A percentile compares a stretch with the other conserved stretches of the same genome.
phyloP scores from a whole-genome alignment of 2,888 invertebrate species.

The Rhagonycha fulva region DNA sequence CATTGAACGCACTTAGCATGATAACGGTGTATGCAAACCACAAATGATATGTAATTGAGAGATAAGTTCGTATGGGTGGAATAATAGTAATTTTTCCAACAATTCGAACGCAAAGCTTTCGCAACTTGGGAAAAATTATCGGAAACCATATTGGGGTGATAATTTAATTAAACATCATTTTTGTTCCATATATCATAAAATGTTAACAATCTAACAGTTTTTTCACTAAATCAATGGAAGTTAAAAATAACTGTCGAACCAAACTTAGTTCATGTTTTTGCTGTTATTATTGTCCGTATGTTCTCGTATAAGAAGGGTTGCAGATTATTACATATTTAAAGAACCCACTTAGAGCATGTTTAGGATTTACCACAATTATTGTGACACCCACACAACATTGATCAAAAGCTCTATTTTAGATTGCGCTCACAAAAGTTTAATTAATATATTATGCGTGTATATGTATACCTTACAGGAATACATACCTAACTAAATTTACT shows the following conservation, averaged over 20 bases:
- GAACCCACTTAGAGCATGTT: neutral
- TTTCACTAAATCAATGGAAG: neutral
- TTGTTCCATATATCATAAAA: neutral
- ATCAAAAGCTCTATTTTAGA: neutral
- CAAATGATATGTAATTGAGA: conserved; percentile 25
- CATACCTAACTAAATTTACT: no score
- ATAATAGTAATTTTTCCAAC: neutral
- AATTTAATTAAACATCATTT: neutral
- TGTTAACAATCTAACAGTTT: neutral
- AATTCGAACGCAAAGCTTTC: neutral
- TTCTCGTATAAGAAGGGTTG: neutral
- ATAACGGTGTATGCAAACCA: conserved; percentile 18
- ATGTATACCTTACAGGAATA: no score
- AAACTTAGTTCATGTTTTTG: neutral
- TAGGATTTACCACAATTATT: neutral
- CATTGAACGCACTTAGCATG: conserved; percentile 1
- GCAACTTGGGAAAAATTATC: neutral
- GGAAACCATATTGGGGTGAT: neutral
- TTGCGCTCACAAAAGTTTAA: neutral
- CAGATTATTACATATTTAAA: neutral
- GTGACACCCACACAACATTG: neutral
- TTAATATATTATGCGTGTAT: no score
- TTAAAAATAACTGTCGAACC: neutral
- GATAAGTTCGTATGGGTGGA: conserved; percentile 19
- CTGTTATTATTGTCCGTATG: neutral